Percentiles rank a stretch among this genome's conserved stretches.
phyloP scores from a whole-genome alignment of 2,888 invertebrate genomes.

The Leucania comma region DNA sequence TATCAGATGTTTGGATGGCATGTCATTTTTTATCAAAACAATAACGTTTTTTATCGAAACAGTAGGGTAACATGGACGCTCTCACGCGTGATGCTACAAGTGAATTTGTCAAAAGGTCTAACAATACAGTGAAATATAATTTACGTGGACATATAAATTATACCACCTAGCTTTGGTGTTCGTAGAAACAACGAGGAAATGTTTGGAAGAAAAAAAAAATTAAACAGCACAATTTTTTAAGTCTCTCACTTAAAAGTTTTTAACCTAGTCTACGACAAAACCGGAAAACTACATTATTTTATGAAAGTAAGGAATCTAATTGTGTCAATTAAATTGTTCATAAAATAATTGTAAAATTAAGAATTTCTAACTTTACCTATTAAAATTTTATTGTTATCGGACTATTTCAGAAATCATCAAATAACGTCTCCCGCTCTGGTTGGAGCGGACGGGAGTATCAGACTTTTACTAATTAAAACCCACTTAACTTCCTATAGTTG shows the following conservation, averaged over 20 bases:
- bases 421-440: too few relatives aligned
- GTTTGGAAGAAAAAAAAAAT: conserved; percentile 13
- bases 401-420: too few relatives aligned
- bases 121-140: conserved; percentile 79
- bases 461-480: too few relatives aligned
- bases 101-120: conserved; percentile 81
- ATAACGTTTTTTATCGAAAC: conserved; percentile 81
- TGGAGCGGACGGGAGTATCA: too few relatives aligned
- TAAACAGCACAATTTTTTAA: background rate
- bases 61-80: conserved; percentile 76
- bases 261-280: background rate
- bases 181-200: conserved; percentile 26
- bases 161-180: conserved; percentile 49
- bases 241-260: background rate
- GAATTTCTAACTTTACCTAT: background rate
- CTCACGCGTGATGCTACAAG: conserved; percentile 76
- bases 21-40: conserved; percentile 91
- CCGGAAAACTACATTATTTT: background rate
- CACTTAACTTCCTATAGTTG: too few relatives aligned
- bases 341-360: background rate
- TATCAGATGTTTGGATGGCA: conserved; percentile 88
- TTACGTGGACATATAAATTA: conserved; percentile 80
- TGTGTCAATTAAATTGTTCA: background rate
- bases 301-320: background rate
- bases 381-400: background rate